A percentile compares a stretch with the other conserved stretches of the same genome.
These are phyloP conservation scores for Acronicta aceris DNA, from an alignment of 2,888 invertebrate species.

Conservation along the genomic window DNA sequence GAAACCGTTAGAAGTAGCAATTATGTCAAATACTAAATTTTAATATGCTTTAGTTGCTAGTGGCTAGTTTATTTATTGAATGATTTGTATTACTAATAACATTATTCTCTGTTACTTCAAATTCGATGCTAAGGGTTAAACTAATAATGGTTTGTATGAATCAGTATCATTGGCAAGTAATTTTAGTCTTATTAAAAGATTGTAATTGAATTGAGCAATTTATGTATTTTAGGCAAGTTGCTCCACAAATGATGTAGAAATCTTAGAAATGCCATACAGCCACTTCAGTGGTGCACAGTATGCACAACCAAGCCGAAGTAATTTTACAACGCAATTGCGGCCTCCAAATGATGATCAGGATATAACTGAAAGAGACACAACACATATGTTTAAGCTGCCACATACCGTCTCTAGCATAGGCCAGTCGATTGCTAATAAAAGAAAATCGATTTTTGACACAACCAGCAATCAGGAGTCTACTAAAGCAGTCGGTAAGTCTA, in stretches of 20 bases:
- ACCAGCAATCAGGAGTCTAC: conserved; percentile 45
- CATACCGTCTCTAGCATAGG: conserved; percentile 63
- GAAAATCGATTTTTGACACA: conserved; percentile 74
- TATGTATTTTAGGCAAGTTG: conserved; percentile 60
- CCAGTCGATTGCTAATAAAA: conserved; percentile 64
- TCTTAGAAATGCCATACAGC: conserved; percentile 59
- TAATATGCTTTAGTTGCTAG: no score
- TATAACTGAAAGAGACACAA: conserved; percentile 55
- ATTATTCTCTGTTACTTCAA: no score
- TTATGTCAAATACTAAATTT: no score
- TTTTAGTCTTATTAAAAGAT: no score
- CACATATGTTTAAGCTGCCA: conserved; percentile 55
- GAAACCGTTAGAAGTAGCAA: no score
- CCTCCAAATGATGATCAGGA: conserved; percentile 60
- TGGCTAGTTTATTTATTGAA: no score
- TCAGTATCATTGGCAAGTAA: no score
- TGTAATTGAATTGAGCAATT: no score
- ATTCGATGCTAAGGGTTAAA: no score
- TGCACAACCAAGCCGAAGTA: conserved; percentile 29
- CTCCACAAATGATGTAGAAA: conserved; percentile 55
- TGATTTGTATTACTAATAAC: no score
- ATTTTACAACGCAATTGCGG: conserved; percentile 60
- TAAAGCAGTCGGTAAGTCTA: conserved; percentile 60
- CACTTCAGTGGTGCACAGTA: conserved; percentile 53
- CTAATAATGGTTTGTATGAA: no score